These are phyloP conservation scores for Caretta caretta DNA, from an alignment of 2,113 vertebrate species.

Conservation along the genomic window DNA sequence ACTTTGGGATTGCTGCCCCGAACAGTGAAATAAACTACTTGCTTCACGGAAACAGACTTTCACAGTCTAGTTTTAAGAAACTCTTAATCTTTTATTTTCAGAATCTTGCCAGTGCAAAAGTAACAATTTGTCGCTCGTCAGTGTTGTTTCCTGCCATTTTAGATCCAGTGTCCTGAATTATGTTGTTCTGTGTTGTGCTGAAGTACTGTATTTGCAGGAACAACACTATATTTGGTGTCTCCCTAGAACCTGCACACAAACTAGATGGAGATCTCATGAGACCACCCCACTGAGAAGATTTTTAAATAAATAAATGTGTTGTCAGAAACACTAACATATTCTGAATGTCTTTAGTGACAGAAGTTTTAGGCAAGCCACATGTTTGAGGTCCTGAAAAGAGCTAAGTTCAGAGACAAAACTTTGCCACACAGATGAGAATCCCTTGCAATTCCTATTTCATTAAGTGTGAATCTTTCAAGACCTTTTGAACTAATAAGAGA, in stretches of 20 bases:
- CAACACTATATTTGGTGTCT: background rate
- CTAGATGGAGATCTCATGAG: accelerated
- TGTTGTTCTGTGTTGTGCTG: background rate
- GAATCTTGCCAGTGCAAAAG: background rate
- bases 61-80: background rate
- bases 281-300: background rate
- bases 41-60: background rate
- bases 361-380: background rate
- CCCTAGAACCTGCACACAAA: background rate
- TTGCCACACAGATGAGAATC: background rate
- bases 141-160: background rate
- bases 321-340: background rate
- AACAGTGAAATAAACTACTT: background rate
- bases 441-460: background rate
- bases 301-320: background rate
- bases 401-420: background rate
- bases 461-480: background rate
- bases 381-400: background rate
- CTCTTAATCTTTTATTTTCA: background rate
- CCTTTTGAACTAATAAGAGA: background rate
- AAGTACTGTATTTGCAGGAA: background rate
- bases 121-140: background rate
- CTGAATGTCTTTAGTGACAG: background rate
- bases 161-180: background rate
- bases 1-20: background rate